Evolutionary conservation across 2,888 invertebrate species (phyloP).

Genomic region (Iphiclides podalirius): DNA sequence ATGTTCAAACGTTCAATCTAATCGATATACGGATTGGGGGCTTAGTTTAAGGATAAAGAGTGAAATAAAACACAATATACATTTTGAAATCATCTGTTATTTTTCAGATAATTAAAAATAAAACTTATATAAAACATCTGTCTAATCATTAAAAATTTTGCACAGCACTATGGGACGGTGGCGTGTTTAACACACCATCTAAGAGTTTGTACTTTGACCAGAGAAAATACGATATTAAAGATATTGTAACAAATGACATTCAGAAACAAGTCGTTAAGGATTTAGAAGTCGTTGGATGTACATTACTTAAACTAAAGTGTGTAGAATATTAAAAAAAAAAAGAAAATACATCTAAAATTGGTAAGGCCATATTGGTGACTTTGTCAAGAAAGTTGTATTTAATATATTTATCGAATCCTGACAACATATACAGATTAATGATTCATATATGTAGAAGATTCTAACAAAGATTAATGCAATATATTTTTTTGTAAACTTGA

Average conservation of each 20-base stretch:
- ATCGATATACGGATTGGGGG: too few relatives aligned
- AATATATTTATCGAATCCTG: slow-evolving; percentile 18
- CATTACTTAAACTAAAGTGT: not conserved
- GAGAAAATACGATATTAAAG: not conserved
- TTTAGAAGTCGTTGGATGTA: not conserved
- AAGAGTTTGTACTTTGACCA: slow-evolving; percentile 21
- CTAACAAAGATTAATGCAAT: not conserved
- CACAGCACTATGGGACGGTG: slow-evolving; percentile 26
- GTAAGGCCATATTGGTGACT: slow-evolving; percentile 5
- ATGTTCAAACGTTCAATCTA: too few relatives aligned
- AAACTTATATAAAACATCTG: slow-evolving; percentile 40
- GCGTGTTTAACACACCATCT: slow-evolving; percentile 30
- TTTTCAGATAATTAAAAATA: slow-evolving; percentile 45
- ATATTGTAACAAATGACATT: slow-evolving; percentile 27
- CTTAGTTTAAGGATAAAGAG: too few relatives aligned
- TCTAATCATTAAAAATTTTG: slow-evolving; percentile 23
- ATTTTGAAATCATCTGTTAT: slow-evolving; percentile 39
- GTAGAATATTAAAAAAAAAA: not conserved
- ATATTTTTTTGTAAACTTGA: not conserved
- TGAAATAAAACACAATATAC: slow-evolving; percentile 35
- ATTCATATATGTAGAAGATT: slow-evolving; percentile 22
- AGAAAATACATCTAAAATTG: not conserved
- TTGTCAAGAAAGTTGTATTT: not conserved
- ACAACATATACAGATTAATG: slow-evolving; percentile 19
- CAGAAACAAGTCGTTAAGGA: not conserved